Percentiles rank a stretch among this genome's conserved stretches.
Conservation (phyloP, 2,888 invertebrate species). For the Ichneumon xanthorius region DNA sequence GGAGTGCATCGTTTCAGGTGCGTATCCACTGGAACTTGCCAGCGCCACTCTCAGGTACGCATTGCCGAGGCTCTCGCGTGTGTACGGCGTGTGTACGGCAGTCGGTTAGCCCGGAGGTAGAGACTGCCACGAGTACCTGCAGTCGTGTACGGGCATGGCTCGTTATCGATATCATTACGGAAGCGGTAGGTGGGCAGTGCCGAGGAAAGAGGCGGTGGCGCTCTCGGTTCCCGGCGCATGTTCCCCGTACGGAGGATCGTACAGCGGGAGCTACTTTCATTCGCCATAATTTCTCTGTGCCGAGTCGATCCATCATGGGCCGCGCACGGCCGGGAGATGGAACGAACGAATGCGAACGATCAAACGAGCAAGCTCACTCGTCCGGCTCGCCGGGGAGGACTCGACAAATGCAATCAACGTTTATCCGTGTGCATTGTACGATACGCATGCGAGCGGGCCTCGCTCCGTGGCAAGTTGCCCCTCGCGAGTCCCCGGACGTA, state of each 20-base stretch:
- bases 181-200: constrained; percentile 73
- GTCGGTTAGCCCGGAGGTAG: not conserved
- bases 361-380: constrained; percentile 25
- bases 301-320: constrained; percentile 74
- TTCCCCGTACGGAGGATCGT: constrained; percentile 68
- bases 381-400: constrained; percentile 20
- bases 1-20: constrained; percentile 14
- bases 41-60: not conserved
- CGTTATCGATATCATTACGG: constrained; percentile 75
- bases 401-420: constrained; percentile 46
- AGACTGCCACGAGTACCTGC: not conserved
- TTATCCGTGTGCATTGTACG: constrained; percentile 10
- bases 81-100: not conserved
- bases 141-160: constrained; percentile 22
- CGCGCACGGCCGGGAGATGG: constrained; percentile 54
- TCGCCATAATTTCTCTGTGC: constrained; percentile 68
- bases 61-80: not conserved
- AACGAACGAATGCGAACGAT: constrained; percentile 12
- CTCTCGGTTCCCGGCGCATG: constrained; percentile 68
- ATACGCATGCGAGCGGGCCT: not conserved
- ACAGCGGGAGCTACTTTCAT: constrained; percentile 54
- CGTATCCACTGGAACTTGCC: not conserved
- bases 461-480: not conserved
- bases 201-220: constrained; percentile 42
- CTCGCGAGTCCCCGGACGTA: constrained; percentile 4